Evolutionary conservation across 1,140 invertebrate species (phyloP).

Genomic region (Anagrus nilaparvatae): DNA sequence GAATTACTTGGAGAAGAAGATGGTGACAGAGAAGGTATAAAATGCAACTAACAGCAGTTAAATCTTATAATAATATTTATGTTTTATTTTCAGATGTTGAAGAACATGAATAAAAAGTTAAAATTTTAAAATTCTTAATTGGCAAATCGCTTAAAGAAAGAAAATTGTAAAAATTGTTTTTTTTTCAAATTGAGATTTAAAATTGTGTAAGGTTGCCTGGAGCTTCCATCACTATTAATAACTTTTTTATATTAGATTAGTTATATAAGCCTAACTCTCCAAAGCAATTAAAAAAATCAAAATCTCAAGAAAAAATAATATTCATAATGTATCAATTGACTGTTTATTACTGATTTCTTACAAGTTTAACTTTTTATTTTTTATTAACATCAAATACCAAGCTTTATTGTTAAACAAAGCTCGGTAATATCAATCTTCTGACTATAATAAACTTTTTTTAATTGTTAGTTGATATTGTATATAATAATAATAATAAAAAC

Average conservation of each 20-base stretch:
- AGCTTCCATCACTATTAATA: slow-evolving; percentile 10
- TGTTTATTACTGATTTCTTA: too few relatives aligned
- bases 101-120: slow-evolving; percentile 27
- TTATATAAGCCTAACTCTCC: slow-evolving; percentile 8
- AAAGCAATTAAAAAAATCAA: too few relatives aligned
- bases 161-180: slow-evolving; percentile 11
- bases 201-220: slow-evolving; percentile 4
- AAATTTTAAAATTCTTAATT: slow-evolving; percentile 5
- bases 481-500: too few relatives aligned
- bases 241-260: slow-evolving; percentile 13
- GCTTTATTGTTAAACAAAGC: too few relatives aligned
- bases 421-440: too few relatives aligned
- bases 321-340: too few relatives aligned
- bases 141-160: slow-evolving; percentile 5
- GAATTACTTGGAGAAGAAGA: slow-evolving; percentile 35
- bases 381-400: too few relatives aligned
- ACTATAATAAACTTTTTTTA: too few relatives aligned
- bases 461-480: too few relatives aligned
- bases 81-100: slow-evolving; percentile 26
- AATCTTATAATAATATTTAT: neutral
- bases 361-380: too few relatives aligned
- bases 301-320: too few relatives aligned
- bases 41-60: neutral
- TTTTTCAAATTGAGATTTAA: neutral
- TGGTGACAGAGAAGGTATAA: slow-evolving; percentile 27